These are phyloP conservation scores for Dissostichus mawsoni DNA, from an alignment of 2,113 vertebrate species.

Conservation along the genomic window DNA sequence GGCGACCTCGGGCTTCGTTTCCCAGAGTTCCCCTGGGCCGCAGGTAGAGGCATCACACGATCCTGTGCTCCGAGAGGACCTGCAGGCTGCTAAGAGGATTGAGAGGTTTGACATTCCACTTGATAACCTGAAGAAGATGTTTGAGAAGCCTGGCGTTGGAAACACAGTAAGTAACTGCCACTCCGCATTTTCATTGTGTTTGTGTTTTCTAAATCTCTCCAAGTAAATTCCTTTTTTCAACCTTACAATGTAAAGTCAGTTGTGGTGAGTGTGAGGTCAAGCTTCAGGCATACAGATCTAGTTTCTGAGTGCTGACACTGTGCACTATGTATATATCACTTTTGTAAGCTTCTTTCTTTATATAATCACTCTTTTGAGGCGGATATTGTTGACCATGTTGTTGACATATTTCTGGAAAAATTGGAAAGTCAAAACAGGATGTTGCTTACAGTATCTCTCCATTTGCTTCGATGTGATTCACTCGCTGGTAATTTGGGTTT, in stretches of 20 bases:
- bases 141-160: slow-evolving; percentile 76
- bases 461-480: slow-evolving; percentile 29
- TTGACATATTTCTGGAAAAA: background rate
- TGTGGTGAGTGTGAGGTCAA: slow-evolving; percentile 1
- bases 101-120: slow-evolving; percentile 85
- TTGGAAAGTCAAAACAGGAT: background rate
- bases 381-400: background rate
- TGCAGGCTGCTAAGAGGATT: slow-evolving; percentile 74
- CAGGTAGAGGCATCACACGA: slow-evolving; percentile 66
- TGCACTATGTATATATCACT: slow-evolving; percentile 3
- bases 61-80: slow-evolving; percentile 72
- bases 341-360: background rate
- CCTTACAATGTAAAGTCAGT: slow-evolving; percentile 15
- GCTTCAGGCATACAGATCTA: slow-evolving; percentile 11
- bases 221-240: slow-evolving; percentile 4
- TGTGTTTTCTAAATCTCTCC: background rate
- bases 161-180: slow-evolving; percentile 68
- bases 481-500: slow-evolving; percentile 18
- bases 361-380: background rate
- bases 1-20: slow-evolving; percentile 62
- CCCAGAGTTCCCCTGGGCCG: slow-evolving; percentile 42
- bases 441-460: background rate
- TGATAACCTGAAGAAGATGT: slow-evolving; percentile 84
- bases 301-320: slow-evolving; percentile 32
- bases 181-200: background rate